Conservation (phyloP, 1,140 invertebrate species). For the Myzus persicae region DNA sequence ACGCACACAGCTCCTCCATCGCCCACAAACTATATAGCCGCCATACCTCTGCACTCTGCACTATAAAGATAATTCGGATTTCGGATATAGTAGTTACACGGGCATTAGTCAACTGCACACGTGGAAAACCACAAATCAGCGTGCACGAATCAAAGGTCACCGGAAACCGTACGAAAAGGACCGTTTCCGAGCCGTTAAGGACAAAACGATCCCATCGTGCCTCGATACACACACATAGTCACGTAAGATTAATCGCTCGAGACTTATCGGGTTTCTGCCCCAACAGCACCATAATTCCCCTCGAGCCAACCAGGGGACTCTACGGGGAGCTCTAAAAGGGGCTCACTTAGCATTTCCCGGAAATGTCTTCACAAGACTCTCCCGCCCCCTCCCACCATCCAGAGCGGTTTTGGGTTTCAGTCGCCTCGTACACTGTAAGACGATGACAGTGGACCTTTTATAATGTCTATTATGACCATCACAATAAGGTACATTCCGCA, state of each 20-base stretch:
- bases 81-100: constrained; percentile 29
- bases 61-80: constrained; percentile 45
- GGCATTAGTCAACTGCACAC: constrained; percentile 52
- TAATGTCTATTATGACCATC: not conserved
- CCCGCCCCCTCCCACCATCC: not conserved
- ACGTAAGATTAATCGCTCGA: constrained; percentile 34
- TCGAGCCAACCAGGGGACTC: not conserved
- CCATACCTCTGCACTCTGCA: not conserved
- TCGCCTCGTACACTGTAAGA: not conserved
- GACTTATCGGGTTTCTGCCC: constrained; percentile 51
- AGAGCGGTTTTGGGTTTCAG: not conserved
- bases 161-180: constrained; percentile 30
- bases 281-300: constrained; percentile 24
- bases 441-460: not conserved
- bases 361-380: not conserved
- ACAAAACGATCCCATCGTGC: constrained; percentile 43
- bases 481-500: not conserved
- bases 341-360: not conserved
- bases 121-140: constrained; percentile 49
- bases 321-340: not conserved
- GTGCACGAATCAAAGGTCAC: constrained; percentile 41
- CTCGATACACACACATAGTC: constrained; percentile 14
- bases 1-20: not conserved
- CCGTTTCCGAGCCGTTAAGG: constrained; percentile 48
- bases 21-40: not conserved